Evolutionary conservation across 2,113 vertebrate species (phyloP), one percentile per base, ranked within the genome.

Genomic region (Pleuronectes platessa): DNA sequence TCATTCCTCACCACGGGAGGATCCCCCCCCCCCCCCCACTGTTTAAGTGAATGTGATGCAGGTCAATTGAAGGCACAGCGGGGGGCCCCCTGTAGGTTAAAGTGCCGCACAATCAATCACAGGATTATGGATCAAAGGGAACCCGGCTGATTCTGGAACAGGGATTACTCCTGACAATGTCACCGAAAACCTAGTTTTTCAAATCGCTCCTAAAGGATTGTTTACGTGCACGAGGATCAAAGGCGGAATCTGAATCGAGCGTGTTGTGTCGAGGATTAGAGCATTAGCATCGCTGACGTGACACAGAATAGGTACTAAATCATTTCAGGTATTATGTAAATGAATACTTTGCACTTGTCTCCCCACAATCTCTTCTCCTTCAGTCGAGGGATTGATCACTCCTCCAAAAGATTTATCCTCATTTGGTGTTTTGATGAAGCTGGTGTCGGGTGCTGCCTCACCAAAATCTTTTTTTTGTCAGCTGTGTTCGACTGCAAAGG

Each of bases 61-160:
- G 85, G 87, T 79, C 78, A 69, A 79, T 78, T 9, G 76, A 81
- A 78, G 83, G 90, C 83, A 78, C 84, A 83, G 84, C 65, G 13
- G 69, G 76, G 63, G 63, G 27, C 5, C 68, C 8, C 76, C 63
- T 75, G 64, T 26, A 65, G 77, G 78, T 88, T 88, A 67, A 89
- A 90, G 75, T 86, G 81, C 78, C 81, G 64, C 11, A 11, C 55
- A 68, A 92, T 92, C 84, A 83, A 90, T 93, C 85, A 82, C 37
- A 0, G 51, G 72, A 76, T 81, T 84, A 82, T 64, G 63, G 86
- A 83, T 89, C 86, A 89, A 75, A 72, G 69, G 74, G 67, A 31
- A 31, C 49, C 49, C 5, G 12, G 64, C 54, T 76, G 74, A 71
- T 74, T 73, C 37, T 24, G 73, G 61, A 83, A 70, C 9, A 13